These are phyloP conservation scores for Hemitrygon akajei DNA, from an alignment of 2,797 vertebrate genomes.

Conservation along the genomic window DNA sequence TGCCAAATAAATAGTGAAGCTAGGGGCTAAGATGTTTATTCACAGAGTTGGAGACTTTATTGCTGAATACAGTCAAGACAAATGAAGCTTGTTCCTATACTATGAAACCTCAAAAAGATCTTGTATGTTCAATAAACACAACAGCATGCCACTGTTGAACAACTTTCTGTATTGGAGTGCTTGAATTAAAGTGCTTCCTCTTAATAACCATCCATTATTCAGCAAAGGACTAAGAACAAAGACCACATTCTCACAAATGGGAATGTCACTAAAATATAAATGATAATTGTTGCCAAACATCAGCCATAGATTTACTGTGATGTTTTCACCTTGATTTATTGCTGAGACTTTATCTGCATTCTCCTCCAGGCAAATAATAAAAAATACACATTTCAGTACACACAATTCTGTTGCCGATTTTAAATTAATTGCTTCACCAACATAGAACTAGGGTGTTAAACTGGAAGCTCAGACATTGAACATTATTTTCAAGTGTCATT, in stretches of 20 bases:
- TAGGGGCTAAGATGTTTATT: constrained; percentile 3
- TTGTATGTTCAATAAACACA: not conserved
- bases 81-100: not conserved
- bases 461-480: not conserved
- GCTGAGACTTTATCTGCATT: not conserved
- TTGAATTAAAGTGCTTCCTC: not conserved
- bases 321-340: too few relatives aligned
- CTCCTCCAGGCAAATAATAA: not conserved
- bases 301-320: not conserved
- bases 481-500: not conserved
- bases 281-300: not conserved
- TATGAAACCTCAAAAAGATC: not conserved
- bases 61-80: not conserved
- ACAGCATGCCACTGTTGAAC: not conserved
- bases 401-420: not conserved
- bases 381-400: not conserved
- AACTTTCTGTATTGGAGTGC: not conserved
- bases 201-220: not conserved
- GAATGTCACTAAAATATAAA: not conserved
- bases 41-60: not conserved
- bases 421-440: not conserved
- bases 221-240: not conserved
- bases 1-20: not conserved
- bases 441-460: not conserved
- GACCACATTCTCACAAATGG: not conserved